Base-by-base conservation (phyloP, 2,888 invertebrate species). In the Andrena bicolor region DNA sequence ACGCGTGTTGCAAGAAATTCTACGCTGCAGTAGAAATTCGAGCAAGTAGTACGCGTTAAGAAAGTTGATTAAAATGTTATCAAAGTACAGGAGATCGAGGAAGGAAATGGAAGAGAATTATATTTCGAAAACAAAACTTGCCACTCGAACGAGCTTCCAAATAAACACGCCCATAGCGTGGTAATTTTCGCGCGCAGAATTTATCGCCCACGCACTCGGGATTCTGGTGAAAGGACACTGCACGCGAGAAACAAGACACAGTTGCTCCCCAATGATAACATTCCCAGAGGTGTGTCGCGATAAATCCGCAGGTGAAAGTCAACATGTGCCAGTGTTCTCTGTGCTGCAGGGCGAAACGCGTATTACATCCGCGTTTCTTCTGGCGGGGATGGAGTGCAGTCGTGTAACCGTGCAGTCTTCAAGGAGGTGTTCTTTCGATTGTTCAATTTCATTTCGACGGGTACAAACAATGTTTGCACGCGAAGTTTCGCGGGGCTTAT, bases 301-400 rank as follows among this genome's bases (percentile, higher is more conserved):
- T 88, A 88, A 89, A 89, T 89, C 82, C 85, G 78, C 76, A 80
- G 77, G 80, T 72, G 82, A 85, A 81, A 89, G 80, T 88, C 86
- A 76, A 69, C 76, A 72, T 75, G 76, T 56, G 76, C 60, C 69
- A 51, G 63, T 73, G 72, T 86, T 83, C 79, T 56, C 49, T n/a
- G 63, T 58, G 35, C 30, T 41, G 41, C 23, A 48, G 26, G 28
- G 28, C 28, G 64, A 71, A 73, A 71, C 75, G 63, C 60, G 28
- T 51, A 41, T 41, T 41, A 41, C 41, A 72, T 69, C 63, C 64
- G 13, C 23, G 70, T 61, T 70, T 28, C 66, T 41, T 68, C 23
- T 41, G 30, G 28, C 56, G 28, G 30, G 23, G 56, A 23, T 48
- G 64, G 10, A 20, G 7, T 56, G 58, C 30, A 23, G 35, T 80